These are phyloP conservation scores for Dryococelus australis DNA, from an alignment of 2,888 invertebrate genomes.

Conservation along the genomic window DNA sequence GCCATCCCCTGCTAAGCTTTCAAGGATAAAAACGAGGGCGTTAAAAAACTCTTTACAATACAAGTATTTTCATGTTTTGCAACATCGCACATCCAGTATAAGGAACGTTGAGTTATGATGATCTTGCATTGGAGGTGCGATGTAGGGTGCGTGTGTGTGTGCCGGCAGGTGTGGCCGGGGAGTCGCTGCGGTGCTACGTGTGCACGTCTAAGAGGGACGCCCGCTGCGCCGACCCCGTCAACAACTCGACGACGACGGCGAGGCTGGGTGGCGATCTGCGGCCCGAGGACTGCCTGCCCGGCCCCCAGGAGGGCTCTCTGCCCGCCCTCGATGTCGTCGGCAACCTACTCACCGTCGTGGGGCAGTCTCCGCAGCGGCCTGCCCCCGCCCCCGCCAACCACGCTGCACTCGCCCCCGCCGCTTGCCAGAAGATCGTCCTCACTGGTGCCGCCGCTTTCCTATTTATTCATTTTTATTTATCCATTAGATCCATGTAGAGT, in stretches of 20 bases:
- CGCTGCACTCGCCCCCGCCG: background rate
- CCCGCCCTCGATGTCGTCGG: background rate
- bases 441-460: background rate
- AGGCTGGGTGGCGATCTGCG: background rate
- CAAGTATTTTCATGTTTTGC: too few species aligned
- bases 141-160: too few species aligned
- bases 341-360: background rate
- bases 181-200: background rate
- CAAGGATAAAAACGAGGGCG: too few species aligned
- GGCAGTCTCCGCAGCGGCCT: background rate
- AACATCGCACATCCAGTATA: too few species aligned
- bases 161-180: background rate
- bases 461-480: too few species aligned
- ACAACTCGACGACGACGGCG: background rate
- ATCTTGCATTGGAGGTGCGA: too few species aligned
- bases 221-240: background rate
- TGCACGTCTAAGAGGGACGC: background rate
- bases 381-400: background rate
- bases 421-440: background rate
- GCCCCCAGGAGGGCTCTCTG: background rate
- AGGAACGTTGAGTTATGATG: too few species aligned
- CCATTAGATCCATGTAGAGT: too few species aligned
- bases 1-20: too few species aligned
- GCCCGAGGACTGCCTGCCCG: background rate
- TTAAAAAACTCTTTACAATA: too few species aligned